phyloP scores from a whole-genome alignment of 2,888 invertebrate species.

The Oligia fasciuncula region DNA sequence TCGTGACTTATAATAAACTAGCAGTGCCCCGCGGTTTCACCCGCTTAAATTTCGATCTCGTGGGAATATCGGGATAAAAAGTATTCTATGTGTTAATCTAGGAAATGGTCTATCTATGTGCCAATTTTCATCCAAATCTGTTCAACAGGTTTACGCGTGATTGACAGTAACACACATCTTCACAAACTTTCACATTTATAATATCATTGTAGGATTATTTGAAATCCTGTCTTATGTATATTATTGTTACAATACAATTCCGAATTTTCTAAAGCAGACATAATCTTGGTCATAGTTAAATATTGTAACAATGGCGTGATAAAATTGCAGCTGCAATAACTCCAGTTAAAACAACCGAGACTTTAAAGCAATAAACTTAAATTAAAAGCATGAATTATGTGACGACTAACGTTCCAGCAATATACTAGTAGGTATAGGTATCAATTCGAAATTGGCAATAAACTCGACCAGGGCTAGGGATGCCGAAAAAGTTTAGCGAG shows the following conservation, averaged over 20 bases:
- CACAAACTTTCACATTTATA: no score
- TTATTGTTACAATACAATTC: neutral
- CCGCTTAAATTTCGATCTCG: no score
- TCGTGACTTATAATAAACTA: neutral
- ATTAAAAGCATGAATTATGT: slow-evolving; percentile 42
- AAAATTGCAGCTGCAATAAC: neutral
- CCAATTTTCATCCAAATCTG: no score
- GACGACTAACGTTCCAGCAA: slow-evolving; percentile 36
- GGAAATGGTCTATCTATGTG: no score
- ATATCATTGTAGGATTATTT: neutral
- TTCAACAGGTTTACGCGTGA: no score
- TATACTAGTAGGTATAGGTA: slow-evolving; percentile 24
- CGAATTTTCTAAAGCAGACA: neutral
- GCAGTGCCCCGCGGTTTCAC: no score
- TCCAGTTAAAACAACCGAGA: neutral
- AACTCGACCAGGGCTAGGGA: slow-evolving; percentile 48
- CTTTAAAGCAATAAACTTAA: slow-evolving; percentile 13
- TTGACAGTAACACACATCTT: no score
- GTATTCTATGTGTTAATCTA: no score
- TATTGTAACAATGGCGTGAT: neutral
- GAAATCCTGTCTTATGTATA: neutral
- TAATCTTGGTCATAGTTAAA: neutral
- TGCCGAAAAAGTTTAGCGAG: slow-evolving; percentile 33
- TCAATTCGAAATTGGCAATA: slow-evolving; percentile 57
- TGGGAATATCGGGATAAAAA: no score